Evolutionary conservation across 1,140 invertebrate species (phyloP).

Genomic region (Ips nitidus): DNA sequence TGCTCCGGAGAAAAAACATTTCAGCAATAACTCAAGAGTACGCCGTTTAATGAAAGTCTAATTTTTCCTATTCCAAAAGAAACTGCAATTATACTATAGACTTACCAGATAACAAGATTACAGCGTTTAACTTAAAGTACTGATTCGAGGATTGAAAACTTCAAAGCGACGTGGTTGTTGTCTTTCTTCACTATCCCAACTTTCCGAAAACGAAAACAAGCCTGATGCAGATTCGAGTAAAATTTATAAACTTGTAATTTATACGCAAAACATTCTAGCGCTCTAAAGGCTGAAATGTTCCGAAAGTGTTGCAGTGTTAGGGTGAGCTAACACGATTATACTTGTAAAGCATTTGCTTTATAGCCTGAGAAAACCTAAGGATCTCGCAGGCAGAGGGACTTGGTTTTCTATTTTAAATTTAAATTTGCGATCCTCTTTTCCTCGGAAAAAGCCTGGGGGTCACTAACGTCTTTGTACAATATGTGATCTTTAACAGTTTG

Average conservation of each 20-base stretch:
- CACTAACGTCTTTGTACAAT: not conserved
- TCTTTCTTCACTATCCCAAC: not conserved
- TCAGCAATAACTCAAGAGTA: not conserved
- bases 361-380: slow-evolving; percentile 37
- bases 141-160: not conserved
- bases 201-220: slow-evolving; percentile 9
- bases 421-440: slow-evolving; percentile 24
- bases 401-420: slow-evolving; percentile 37
- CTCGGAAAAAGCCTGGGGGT: slow-evolving; percentile 2
- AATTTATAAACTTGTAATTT: slow-evolving; percentile 35
- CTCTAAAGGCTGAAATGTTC: slow-evolving; percentile 31
- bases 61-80: not conserved
- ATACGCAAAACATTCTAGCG: slow-evolving; percentile 31
- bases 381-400: slow-evolving; percentile 24
- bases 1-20: not conserved
- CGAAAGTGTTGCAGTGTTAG: slow-evolving; percentile 34
- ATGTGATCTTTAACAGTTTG: not conserved
- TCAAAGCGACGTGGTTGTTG: not conserved
- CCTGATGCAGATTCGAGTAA: slow-evolving; percentile 13
- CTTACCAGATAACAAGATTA: no score
- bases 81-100: no score
- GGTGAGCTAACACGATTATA: slow-evolving; percentile 38
- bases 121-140: no score
- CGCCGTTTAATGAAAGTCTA: not conserved
- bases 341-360: slow-evolving; percentile 40